Base-by-base conservation (phyloP, 23 tunicate species). In the Clavelina lepadiformis region DNA sequence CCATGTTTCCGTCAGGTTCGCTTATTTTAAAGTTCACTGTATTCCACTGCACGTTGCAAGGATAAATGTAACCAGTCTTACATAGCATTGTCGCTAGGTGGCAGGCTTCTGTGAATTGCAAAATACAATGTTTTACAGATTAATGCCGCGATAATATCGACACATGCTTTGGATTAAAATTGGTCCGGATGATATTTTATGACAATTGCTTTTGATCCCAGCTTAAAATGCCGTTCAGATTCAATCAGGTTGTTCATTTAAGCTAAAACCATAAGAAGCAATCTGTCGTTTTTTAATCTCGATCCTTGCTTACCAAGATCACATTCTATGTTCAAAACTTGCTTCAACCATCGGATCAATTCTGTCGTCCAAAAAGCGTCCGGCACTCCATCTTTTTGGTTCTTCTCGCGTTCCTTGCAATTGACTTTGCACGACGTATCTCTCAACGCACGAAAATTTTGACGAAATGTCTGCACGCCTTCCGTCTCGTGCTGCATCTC, bases 31-130 rank as follows among this genome's bases (percentile, higher is more conserved):
- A 20, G 19, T 65, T 41, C 13, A 35, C 5, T 8, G 36, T 28
- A 7, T 82, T 54, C 91, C 91, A 82, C 21, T 28, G 69, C 11
- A 36, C 21, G 6, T 26, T 44, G 61, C 75, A 73, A 2, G 91
- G 91, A 37, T 51, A 74, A 0, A 82, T 46, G 47, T 33, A 82
- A 2, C 91, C 91, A 18, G 25, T 20, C 29, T 36, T 31, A 38
- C 91, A 82, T 33, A 73, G 5, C 68, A 73, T 60, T 32, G 77
- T 66, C n/a, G 68, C 91, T 2, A 82, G 54, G 38, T 74, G 91
- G 53, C 81, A 33, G 8, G 80, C 74, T 45, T 82, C 91, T 82
- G 60, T 29, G 31, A 22, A 6, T n/a, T n/a, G n/a, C n/a, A n/a
- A n/a, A n/a, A n/a, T n/a, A n/a, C n/a, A n/a, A n/a, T n/a, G n/a